phyloP scores from a whole-genome alignment of 2,113 vertebrate species.

The Carettochelys insculpta region DNA sequence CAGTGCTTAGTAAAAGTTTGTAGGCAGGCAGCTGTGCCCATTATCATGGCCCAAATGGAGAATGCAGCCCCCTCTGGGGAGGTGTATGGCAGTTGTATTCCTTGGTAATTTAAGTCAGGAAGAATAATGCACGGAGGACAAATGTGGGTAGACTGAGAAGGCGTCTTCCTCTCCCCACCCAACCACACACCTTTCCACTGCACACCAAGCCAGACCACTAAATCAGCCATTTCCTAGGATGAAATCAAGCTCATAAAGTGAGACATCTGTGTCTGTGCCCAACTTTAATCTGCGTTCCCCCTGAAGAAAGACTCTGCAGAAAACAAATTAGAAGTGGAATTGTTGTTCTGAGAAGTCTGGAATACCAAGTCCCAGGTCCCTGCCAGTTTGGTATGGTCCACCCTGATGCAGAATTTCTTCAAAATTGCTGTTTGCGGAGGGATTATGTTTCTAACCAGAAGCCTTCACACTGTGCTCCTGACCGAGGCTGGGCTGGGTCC shows the following conservation, averaged over 20 bases:
- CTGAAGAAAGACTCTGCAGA: background rate
- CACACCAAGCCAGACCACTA: background rate
- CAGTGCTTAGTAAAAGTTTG: background rate
- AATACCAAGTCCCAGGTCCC: accelerated
- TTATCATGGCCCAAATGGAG: accelerated
- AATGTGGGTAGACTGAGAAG: accelerated
- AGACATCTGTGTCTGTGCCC: background rate
- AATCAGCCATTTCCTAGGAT: background rate
- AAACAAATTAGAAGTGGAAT: background rate
- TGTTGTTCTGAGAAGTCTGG: background rate
- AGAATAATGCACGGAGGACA: background rate
- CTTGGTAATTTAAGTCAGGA: accelerated
- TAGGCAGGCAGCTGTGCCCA: accelerated
- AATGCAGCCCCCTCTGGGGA: background rate
- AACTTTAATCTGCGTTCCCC: background rate
- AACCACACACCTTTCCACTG: background rate
- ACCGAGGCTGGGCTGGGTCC: background rate
- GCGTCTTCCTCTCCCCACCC: accelerated
- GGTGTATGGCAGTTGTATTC: background rate
- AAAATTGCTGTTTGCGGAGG: background rate
- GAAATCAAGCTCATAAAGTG: background rate
- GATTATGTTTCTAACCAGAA: accelerated
- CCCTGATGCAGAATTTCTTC: accelerated
- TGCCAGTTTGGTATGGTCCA: accelerated
- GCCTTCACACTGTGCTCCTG: background rate